Base-by-base conservation (phyloP, 2,888 invertebrate genomes). In the Aleiodes alternator region DNA sequence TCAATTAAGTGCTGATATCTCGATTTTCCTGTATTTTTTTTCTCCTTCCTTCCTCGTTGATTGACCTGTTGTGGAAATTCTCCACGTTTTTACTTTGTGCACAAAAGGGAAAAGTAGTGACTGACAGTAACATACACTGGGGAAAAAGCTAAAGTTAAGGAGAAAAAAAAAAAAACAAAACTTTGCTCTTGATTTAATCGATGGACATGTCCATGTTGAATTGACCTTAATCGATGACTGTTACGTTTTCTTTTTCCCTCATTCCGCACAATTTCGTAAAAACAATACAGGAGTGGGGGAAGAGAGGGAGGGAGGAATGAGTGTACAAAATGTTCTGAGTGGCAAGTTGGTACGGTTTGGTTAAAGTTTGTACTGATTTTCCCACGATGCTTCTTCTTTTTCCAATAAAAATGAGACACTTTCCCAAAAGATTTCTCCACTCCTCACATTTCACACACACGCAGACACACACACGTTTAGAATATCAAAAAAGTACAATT, bases 141-240 rank as follows among this genome's bases (percentile, higher is more conserved):
- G 34, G 34, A 34, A 34, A 23, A 34, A 34, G 34, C 34, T 34
- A 6, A 34, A 34, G 50, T 68, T 51, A n/a, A 51, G 31, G 31
- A 53, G 51, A 23, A 23, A 23, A 23, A 23, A 23, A 51, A 53
- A 68, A 23, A 23, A 23, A 23, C 31, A 53, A 68, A 51, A 34
- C 34, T 34, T n/a, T 48, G 4, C 43, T 57, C 59, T 59, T 12
- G 48, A 23, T 14, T 68, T 68, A 53, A 68, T 68, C 51, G 51
- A 50, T 31, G n/a, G n/a, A n/a, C 29, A n/a, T 64, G 38, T 50
- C 51, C 34, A 29, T n/a, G 31, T 51, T 34, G 51, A 11, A 68
- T 68, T 68, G 68, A 68, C 68, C 68, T 51, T 50, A 68, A 68
- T 68, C 51, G 68, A 68, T 68, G 31, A n/a, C 66, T 50, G 3